These are phyloP conservation scores for Cirrhinus mrigala DNA, from an alignment of 2,797 vertebrate genomes.

Conservation along the genomic window DNA sequence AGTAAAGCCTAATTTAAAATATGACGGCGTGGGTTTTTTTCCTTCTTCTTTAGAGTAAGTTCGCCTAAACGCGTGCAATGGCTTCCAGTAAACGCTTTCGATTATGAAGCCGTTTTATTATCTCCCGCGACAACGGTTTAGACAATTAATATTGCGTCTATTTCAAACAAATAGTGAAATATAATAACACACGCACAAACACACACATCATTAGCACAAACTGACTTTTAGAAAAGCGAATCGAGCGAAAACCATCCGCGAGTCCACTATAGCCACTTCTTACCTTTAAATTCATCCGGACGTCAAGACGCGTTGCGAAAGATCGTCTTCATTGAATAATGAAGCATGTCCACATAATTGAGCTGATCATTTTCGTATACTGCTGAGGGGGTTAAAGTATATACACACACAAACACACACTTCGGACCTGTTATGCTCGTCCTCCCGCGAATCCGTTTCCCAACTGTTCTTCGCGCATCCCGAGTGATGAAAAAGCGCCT, in stretches of 20 bases:
- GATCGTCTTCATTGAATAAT: conserved; percentile 93
- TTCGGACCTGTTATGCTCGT: conserved; percentile 88
- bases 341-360: conserved; percentile 96
- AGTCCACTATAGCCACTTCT: conserved; percentile 80
- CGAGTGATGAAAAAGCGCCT: conserved; percentile 74
- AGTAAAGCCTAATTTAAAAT: not conserved
- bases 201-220: conserved; percentile 74
- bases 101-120: conserved; percentile 74
- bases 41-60: conserved; percentile 73
- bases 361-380: conserved; percentile 92
- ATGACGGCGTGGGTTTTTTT: conserved; percentile 31
- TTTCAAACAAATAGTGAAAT: conserved; percentile 85
- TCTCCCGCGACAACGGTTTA: conserved; percentile 86
- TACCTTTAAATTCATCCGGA: conserved; percentile 87
- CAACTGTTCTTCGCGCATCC: conserved; percentile 84
- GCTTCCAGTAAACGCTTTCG: conserved; percentile 78
- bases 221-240: conserved; percentile 72
- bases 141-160: conserved; percentile 89
- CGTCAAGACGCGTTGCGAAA: conserved; percentile 88
- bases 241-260: conserved; percentile 60
- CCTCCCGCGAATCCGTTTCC: conserved; percentile 83
- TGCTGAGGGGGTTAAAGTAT: conserved; percentile 83
- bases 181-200: conserved; percentile 71
- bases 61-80: conserved; percentile 79
- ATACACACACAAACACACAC: conserved; percentile 68